A percentile compares a stretch with the other conserved stretches of the same genome.
Conservation (phyloP, 1,140 invertebrate species). For the Heliconius congener region DNA sequence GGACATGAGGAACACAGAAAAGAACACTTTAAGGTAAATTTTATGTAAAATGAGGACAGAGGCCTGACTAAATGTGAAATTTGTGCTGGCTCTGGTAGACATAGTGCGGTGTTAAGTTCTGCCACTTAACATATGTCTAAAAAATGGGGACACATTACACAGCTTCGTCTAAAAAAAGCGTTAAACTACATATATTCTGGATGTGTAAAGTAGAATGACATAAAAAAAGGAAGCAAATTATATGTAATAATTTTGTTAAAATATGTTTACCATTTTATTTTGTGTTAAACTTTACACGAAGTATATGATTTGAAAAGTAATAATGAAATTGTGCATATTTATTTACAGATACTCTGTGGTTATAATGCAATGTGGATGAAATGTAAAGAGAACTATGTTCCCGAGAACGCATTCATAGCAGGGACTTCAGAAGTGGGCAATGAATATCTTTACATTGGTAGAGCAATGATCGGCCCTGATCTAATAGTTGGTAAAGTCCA, state of each 20-base stretch:
- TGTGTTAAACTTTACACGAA: neutral
- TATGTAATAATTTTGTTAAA: neutral
- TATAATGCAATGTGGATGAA: constrained; percentile 57
- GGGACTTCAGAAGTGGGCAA: constrained; percentile 46
- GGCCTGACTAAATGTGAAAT: too few relatives aligned
- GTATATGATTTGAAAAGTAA: neutral
- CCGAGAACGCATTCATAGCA: constrained; percentile 50
- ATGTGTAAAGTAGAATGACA: neutral
- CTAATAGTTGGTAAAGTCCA: constrained; percentile 90
- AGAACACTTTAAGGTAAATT: constrained; percentile 84
- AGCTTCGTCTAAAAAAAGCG: too few relatives aligned
- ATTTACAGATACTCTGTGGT: constrained; percentile 64
- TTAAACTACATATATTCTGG: too few relatives aligned
- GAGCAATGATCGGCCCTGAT: constrained; percentile 85
- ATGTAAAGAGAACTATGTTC: constrained; percentile 47
- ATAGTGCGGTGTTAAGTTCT: too few relatives aligned
- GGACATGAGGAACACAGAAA: constrained; percentile 87
- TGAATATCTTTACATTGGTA: constrained; percentile 87
- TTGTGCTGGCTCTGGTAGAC: too few relatives aligned
- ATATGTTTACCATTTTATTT: neutral
- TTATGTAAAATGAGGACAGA: neutral
- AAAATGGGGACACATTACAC: too few relatives aligned
- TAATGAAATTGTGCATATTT: neutral
- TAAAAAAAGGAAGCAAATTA: neutral
- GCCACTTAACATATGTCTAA: too few relatives aligned